Percentiles rank a stretch among this genome's conserved stretches.
Evolutionary conservation across 2,797 vertebrate species (phyloP).

Genomic region (Schizothorax lantsangensis): DNA sequence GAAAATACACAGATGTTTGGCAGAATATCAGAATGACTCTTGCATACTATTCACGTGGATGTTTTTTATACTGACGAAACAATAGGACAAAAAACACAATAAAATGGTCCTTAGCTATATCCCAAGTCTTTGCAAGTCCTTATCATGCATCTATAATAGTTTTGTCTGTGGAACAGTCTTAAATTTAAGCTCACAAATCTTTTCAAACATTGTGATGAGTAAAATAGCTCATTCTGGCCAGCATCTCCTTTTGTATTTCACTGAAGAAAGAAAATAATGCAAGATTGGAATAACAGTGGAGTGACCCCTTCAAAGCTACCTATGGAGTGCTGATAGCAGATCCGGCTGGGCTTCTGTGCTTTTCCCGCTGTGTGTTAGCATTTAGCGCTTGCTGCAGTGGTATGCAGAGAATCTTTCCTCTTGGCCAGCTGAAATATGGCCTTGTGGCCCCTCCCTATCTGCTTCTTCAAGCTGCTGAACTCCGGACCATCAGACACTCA

Average conservation of each 20-base stretch:
- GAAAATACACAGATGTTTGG: not conserved
- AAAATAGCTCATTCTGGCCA: not conserved
- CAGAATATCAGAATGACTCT: not conserved
- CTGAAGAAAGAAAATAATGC: not conserved
- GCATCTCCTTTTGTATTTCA: not conserved
- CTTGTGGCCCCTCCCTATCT: slow-evolving; percentile 47
- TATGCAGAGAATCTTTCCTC: slow-evolving; percentile 52
- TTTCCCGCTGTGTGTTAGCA: slow-evolving; percentile 22
- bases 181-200: not conserved
- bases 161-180: not conserved
- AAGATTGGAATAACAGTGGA: not conserved
- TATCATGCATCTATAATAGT: not conserved
- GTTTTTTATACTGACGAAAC: not conserved
- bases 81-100: not conserved
- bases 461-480: slow-evolving; percentile 17
- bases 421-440: slow-evolving; percentile 55
- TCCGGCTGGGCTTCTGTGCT: not conserved
- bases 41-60: not conserved
- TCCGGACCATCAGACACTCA: slow-evolving; percentile 17
- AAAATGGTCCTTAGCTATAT: not conserved
- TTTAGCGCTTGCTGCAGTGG: slow-evolving; percentile 35
- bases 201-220: not conserved
- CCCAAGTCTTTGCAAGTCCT: not conserved
- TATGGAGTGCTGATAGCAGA: not conserved
- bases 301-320: not conserved